phyloP scores from a whole-genome alignment of 2,113 vertebrate genomes.

The Emydura subglobosa region DNA sequence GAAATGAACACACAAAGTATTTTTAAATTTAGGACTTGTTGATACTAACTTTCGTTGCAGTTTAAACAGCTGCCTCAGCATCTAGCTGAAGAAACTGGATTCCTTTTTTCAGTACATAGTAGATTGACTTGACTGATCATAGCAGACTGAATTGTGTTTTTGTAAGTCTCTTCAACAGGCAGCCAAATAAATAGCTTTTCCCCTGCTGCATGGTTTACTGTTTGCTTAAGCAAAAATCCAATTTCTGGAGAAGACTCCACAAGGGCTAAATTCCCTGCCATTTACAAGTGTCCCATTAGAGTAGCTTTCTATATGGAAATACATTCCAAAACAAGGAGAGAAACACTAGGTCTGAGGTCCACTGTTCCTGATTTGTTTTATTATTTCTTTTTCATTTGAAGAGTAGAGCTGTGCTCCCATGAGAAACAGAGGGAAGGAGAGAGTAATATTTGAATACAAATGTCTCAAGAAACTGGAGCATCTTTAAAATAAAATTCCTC shows the following conservation, averaged over 20 bases:
- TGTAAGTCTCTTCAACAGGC: constrained; percentile 72
- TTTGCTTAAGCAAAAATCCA: constrained; percentile 85
- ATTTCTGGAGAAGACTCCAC: constrained; percentile 83
- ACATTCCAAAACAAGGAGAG: constrained; percentile 80
- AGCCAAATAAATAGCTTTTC: constrained; percentile 82
- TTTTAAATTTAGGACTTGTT: neutral
- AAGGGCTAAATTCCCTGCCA: constrained; percentile 79
- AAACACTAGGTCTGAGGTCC: constrained; percentile 76
- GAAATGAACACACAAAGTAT: neutral
- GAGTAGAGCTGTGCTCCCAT: constrained; percentile 72
- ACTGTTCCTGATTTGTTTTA: constrained; percentile 79
- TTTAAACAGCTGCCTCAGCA: constrained; percentile 33
- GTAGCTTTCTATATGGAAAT: constrained; percentile 84
- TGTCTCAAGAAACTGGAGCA: constrained; percentile 70
- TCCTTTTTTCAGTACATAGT: constrained; percentile 51
- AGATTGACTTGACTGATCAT: constrained; percentile 61
- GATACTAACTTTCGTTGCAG: constrained; percentile 30
- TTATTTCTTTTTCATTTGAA: constrained; percentile 83
- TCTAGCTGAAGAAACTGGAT: constrained; percentile 37
- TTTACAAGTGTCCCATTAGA: constrained; percentile 84
- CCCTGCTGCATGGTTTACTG: constrained; percentile 78
- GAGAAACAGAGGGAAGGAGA: constrained; percentile 68
- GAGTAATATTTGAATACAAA: constrained; percentile 80
- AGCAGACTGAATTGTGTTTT: constrained; percentile 74
- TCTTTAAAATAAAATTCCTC: constrained; percentile 77